Evolutionary conservation across 2,113 vertebrate species (phyloP), one percentile per base, ranked within the genome.

Genomic region (Monopterus albus): DNA sequence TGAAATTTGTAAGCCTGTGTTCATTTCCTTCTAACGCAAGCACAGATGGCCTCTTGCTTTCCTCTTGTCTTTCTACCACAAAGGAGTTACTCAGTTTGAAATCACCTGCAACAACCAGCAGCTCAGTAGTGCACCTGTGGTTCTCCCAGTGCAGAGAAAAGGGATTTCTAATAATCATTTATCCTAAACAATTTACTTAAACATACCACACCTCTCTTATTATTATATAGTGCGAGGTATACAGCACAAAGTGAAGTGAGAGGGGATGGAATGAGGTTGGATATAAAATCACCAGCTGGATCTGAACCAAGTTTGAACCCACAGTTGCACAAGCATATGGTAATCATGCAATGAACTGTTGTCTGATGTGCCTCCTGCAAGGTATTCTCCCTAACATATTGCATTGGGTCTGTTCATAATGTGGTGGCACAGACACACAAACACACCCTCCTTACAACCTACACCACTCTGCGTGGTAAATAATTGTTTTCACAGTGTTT

Each of bases 241-340:
- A 40, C 49, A 28, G 58, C 20, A 5, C 26, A 52, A 21, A 33
- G 61, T 6, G 38, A 46, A 75, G 56, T 14, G 23, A 29, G 40
- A 42, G 53, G 5, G 18, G 49, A 75, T 31, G 46, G 53, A 55
- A 56, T 52, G 65, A 73, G 56, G 50, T 49, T 43, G 65, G 58
- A 80, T 39, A 40, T 76, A 67, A n/a, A 82, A 78, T 83, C 82
- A 83, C 75, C 64, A 43, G 78, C 70, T 86, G 84, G 83, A 83
- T 81, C 71, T 66, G 79, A 86, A 83, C 81, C 85, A 78, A 71
- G 56, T 79, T 67, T 84, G 72, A 86, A 77, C 72, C 59, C 75
- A 73, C 62, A 43, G 67, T 57, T 71, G 81, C 81, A 69, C 71
- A 66, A 88, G 84, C 86, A 88, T 88, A 88, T 85, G 86, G 79